These are phyloP conservation scores for Mus pahari DNA, from an alignment of 2,113 vertebrate species.

Conservation along the genomic window DNA sequence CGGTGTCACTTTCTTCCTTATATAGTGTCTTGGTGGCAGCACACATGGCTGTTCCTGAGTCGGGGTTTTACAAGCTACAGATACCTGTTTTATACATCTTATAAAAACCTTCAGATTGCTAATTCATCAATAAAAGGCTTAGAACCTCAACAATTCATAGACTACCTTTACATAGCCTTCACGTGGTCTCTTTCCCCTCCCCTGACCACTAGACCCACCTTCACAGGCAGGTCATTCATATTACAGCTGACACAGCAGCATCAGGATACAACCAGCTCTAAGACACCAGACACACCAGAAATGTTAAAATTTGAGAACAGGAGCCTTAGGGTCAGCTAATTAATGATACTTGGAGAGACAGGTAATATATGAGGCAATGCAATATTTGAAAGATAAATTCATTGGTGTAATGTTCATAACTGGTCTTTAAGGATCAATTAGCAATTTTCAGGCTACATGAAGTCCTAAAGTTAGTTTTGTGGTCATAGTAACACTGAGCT, in stretches of 20 bases:
- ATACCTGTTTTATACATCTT: background rate
- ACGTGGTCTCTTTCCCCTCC: background rate
- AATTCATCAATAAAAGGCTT: background rate
- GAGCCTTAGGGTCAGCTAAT: background rate
- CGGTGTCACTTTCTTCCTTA: background rate
- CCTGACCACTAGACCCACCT: background rate
- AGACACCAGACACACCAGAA: background rate
- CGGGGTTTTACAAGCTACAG: no score
- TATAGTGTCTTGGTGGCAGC: no score
- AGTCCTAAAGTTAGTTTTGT: background rate
- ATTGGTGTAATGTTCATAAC: background rate
- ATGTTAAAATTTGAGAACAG: background rate
- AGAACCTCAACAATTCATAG: accelerated
- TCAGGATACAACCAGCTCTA: background rate
- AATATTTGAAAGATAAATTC: slow-evolving; percentile 42
- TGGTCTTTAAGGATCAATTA: slow-evolving; percentile 4
- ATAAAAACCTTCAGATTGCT: background rate
- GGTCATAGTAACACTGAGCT: background rate
- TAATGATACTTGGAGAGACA: background rate
- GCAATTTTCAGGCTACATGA: background rate
- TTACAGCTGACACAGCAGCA: background rate
- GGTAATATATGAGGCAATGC: background rate
- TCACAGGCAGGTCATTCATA: accelerated
- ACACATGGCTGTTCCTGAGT: background rate
- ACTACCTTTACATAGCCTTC: background rate